These are phyloP conservation scores for Lepidocyrtinus sp. DNA, from an alignment of 2,888 invertebrate genomes.

Conservation along the genomic window DNA sequence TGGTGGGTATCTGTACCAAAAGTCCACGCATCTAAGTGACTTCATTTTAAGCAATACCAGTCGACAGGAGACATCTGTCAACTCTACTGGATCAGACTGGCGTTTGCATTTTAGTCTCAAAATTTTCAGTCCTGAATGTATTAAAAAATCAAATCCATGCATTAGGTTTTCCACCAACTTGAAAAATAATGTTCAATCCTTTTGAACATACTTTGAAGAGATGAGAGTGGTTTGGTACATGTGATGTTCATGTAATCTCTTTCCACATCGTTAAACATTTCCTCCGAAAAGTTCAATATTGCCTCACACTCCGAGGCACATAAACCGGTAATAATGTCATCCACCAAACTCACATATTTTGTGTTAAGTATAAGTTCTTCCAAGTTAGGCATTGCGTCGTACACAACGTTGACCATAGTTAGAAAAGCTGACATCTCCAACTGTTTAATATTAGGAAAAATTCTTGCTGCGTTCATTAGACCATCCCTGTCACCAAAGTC, in stretches of 20 bases:
- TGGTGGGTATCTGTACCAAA: constrained; percentile 52
- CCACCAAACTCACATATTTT: constrained; percentile 52
- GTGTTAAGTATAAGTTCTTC: constrained; percentile 63
- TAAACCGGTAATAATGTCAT: constrained; percentile 62
- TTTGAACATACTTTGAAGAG: constrained; percentile 52
- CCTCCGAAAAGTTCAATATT: constrained; percentile 20
- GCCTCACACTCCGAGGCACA: constrained; percentile 47
- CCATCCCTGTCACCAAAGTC: constrained; percentile 54
- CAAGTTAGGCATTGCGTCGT: constrained; percentile 59
- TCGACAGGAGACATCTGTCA: constrained; percentile 62
- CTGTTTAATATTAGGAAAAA: constrained; percentile 62
- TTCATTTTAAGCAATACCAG: constrained; percentile 61
- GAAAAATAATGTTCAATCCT: background rate
- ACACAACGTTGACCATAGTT: constrained; percentile 49
- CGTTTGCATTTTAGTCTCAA: constrained; percentile 61
- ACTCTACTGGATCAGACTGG: constrained; percentile 54
- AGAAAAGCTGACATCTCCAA: constrained; percentile 54
- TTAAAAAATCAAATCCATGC: constrained; percentile 19
- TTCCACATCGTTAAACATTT: constrained; percentile 26
- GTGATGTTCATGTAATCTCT: constrained; percentile 41
- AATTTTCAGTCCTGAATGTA: constrained; percentile 59
- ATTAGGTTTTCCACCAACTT: background rate
- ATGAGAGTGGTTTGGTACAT: constrained; percentile 54
- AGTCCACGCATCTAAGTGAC: constrained; percentile 55
- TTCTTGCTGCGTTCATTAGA: constrained; percentile 50